Evolutionary conservation across 2,113 vertebrate genomes (phyloP).

Genomic region (Maccullochella peelii): DNA sequence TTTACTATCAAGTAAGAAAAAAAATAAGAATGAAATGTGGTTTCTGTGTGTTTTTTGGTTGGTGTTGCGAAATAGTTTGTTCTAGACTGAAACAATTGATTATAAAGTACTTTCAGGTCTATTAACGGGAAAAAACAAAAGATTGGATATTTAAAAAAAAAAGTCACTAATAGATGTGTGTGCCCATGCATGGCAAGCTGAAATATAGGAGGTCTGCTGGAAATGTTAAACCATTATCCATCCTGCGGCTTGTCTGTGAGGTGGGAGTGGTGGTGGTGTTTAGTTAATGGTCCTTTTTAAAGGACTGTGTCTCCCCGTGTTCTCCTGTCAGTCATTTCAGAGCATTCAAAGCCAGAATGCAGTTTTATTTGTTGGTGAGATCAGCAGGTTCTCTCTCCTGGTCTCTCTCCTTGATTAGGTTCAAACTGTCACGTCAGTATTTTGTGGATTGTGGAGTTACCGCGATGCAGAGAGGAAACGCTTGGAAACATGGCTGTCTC

Average conservation of each 20-base stretch:
- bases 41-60: constrained; percentile 84
- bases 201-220: constrained; percentile 37
- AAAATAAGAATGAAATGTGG: constrained; percentile 84
- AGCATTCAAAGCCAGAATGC: constrained; percentile 31
- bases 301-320: constrained; percentile 5
- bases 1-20: constrained; percentile 81
- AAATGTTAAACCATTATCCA: constrained; percentile 34
- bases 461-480: constrained; percentile 21
- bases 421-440: constrained; percentile 21
- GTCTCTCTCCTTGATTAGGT: constrained; percentile 34
- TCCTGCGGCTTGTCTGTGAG: constrained; percentile 45
- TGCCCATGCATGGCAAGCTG: constrained; percentile 61
- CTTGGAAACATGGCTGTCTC: constrained; percentile 25
- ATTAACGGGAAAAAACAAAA: constrained; percentile 58
- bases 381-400: constrained; percentile 8
- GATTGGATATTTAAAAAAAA: constrained; percentile 70
- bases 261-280: constrained; percentile 33
- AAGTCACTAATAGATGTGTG: constrained; percentile 49
- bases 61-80: constrained; percentile 75
- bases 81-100: constrained; percentile 83
- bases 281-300: constrained; percentile 12
- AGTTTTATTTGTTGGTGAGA: constrained; percentile 19
- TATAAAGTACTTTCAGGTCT: constrained; percentile 68
- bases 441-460: constrained; percentile 29
- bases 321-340: constrained; percentile 8